Evolutionary conservation across 2,113 vertebrate species (phyloP).

Genomic region (Ovis canadensis): DNA sequence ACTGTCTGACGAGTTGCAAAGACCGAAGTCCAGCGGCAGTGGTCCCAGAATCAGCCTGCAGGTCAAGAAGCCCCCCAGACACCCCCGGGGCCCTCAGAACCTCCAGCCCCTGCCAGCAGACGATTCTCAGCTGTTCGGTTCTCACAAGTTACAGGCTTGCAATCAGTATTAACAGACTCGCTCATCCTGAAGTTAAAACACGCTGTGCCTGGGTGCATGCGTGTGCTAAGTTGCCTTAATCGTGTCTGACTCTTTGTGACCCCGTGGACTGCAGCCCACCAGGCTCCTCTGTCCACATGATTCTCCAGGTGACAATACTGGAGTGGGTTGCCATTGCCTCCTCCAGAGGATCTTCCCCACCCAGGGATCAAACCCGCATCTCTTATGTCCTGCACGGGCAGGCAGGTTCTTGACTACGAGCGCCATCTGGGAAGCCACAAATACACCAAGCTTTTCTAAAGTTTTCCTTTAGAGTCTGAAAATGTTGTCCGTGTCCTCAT

Average conservation of each 20-base stretch:
- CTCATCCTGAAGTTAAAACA: neutral
- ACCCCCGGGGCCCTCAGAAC: fast-evolving
- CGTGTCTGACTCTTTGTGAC: neutral
- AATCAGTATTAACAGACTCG: fast-evolving
- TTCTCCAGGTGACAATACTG: neutral
- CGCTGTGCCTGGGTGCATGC: fast-evolving
- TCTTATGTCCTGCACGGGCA: neutral
- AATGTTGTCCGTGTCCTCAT: neutral
- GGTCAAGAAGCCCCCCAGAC: fast-evolving
- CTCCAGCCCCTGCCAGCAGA: fast-evolving
- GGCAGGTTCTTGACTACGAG: fast-evolving
- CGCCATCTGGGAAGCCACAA: neutral
- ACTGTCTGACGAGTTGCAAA: neutral
- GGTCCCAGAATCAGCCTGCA: neutral
- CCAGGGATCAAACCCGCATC: neutral
- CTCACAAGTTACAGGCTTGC: fast-evolving
- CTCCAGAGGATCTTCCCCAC: neutral
- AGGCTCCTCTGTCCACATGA: neutral
- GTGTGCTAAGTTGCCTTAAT: neutral
- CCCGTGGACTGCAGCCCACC: neutral
- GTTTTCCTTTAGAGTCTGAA: neutral
- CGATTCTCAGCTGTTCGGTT: fast-evolving
- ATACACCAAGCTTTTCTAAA: fast-evolving
- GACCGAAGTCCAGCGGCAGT: fast-evolving
- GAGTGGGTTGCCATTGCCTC: neutral